Evolutionary conservation across 2,797 vertebrate species (phyloP).

Genomic region (Notolabrus celidotus): DNA sequence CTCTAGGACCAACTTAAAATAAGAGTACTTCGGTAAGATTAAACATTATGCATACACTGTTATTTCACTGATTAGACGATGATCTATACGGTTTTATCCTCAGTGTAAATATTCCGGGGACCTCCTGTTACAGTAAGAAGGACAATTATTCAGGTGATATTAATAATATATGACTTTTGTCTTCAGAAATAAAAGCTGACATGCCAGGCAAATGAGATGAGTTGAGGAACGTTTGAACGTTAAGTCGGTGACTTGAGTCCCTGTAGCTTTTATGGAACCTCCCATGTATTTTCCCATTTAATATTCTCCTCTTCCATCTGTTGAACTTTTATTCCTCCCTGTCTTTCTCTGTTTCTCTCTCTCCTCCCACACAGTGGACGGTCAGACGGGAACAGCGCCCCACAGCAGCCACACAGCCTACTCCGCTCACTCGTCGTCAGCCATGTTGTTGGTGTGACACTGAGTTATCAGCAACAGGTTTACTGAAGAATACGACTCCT

Average conservation of each 20-base stretch:
- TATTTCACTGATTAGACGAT: not conserved
- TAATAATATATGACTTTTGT: slow-evolving; percentile 1
- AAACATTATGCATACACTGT: not conserved
- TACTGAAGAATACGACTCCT: slow-evolving; percentile 23
- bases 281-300: slow-evolving; percentile 16
- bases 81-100: not conserved
- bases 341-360: slow-evolving; percentile 31
- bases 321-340: not conserved
- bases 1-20: not conserved
- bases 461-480: slow-evolving; percentile 84
- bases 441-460: slow-evolving; percentile 84
- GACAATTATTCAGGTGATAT: not conserved
- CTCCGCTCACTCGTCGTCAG: slow-evolving; percentile 69
- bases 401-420: slow-evolving; percentile 27
- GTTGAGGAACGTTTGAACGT: not conserved
- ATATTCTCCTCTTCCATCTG: slow-evolving; percentile 38
- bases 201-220: not conserved
- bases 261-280: not conserved
- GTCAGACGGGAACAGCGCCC: slow-evolving; percentile 62
- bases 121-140: not conserved
- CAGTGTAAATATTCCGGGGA: fast-evolving
- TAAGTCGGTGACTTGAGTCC: not conserved
- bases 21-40: not conserved
- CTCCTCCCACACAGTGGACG: slow-evolving; percentile 64
- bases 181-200: not conserved